A percentile compares a stretch with the other conserved stretches of the same genome.
Evolutionary conservation across 2,888 invertebrate species (phyloP).

Genomic region (Netelia fuscicornis): DNA sequence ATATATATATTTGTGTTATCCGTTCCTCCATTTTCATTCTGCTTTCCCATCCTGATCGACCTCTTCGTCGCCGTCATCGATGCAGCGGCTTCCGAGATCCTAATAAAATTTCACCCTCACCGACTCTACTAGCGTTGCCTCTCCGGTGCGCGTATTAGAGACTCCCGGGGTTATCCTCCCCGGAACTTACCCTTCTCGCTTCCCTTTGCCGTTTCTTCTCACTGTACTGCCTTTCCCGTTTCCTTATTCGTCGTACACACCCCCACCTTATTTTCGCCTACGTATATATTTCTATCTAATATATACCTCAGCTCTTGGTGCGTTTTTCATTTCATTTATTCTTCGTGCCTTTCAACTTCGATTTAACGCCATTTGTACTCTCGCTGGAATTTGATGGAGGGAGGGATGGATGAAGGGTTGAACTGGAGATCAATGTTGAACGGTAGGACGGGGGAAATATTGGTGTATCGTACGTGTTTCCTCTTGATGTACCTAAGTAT

Average conservation of each 20-base stretch:
- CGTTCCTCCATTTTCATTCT: slow-evolving; percentile 16
- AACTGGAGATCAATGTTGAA: background rate
- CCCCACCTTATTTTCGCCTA: slow-evolving; percentile 26
- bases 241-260: slow-evolving; percentile 8
- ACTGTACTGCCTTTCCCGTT: background rate
- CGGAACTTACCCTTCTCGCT: background rate
- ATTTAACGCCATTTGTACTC: slow-evolving; percentile 16
- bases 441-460: background rate
- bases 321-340: slow-evolving; percentile 35
- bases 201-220: background rate
- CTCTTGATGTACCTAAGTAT: no score
- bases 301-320: slow-evolving; percentile 6
- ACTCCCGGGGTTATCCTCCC: slow-evolving; percentile 31
- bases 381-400: background rate
- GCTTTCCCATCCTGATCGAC: slow-evolving; percentile 25
- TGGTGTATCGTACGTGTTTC: background rate
- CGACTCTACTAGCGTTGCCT: slow-evolving; percentile 33
- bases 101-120: slow-evolving; percentile 72
- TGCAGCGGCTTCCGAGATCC: slow-evolving; percentile 66
- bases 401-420: no score
- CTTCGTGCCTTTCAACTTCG: slow-evolving; percentile 23
- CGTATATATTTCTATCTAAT: slow-evolving; percentile 36
- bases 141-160: slow-evolving; percentile 30
- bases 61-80: slow-evolving; percentile 33
- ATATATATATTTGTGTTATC: background rate